These are phyloP conservation scores for Epiblema foenella DNA, from an alignment of 2,888 invertebrate species.

Conservation along the genomic window DNA sequence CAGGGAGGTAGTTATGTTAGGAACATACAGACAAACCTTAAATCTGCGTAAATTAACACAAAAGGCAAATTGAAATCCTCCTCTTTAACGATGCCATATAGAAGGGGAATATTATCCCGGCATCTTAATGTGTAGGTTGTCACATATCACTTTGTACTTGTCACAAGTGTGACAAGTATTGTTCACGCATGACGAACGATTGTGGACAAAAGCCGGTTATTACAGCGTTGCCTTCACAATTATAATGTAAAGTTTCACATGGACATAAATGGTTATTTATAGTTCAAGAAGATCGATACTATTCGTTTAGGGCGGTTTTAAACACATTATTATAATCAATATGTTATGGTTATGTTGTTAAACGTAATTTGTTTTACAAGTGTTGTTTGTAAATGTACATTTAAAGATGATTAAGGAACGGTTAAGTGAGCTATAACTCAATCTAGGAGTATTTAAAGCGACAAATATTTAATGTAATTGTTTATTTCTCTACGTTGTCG, in stretches of 20 bases:
- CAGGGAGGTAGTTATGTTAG: no score
- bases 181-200: conserved; percentile 40
- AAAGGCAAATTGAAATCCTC: not conserved
- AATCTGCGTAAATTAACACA: no score
- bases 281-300: conserved; percentile 14
- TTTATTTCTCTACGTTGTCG: no score
- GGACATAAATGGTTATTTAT: conserved; percentile 33
- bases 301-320: not conserved
- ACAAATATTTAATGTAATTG: no score
- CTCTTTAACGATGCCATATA: not conserved
- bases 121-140: not conserved
- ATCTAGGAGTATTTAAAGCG: no score
- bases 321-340: not conserved
- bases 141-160: not conserved
- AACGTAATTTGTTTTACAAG: no score
- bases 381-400: no score
- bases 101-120: not conserved
- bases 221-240: conserved; percentile 20
- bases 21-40: no score
- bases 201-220: conserved; percentile 19
- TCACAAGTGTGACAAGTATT: conserved; percentile 37
- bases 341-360: no score
- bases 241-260: conserved; percentile 28
- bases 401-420: no score
- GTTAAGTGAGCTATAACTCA: no score